Evolutionary conservation across 1,140 invertebrate species (phyloP).

Genomic region (Pachypeltis micranthus): DNA sequence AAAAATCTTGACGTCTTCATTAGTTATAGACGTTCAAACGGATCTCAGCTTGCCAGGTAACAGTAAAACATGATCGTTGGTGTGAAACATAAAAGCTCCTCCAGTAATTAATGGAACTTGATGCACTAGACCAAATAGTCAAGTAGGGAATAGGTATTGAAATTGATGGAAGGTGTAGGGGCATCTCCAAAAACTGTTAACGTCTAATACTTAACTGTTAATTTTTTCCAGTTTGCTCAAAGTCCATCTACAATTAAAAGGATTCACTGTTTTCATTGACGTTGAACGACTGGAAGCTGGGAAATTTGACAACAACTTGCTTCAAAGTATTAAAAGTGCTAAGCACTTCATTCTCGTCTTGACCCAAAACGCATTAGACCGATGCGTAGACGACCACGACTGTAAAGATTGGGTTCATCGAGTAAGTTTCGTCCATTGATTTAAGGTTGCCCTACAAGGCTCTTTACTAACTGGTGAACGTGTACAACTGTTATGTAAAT

Average conservation of each 20-base stretch:
- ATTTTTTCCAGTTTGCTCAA: constrained; percentile 59
- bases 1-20: constrained; percentile 95
- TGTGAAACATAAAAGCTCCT: too few species aligned
- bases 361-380: constrained; percentile 85
- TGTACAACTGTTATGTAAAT: too few species aligned
- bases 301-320: constrained; percentile 95
- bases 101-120: too few species aligned
- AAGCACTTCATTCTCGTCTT: constrained; percentile 94
- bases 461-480: too few species aligned
- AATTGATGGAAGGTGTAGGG: neutral
- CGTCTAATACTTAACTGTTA: too few species aligned
- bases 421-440: constrained; percentile 43
- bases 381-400: constrained; percentile 83
- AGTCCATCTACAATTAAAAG: constrained; percentile 88
- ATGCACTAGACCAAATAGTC: too few species aligned
- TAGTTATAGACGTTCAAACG: constrained; percentile 93
- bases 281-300: constrained; percentile 90
- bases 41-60: constrained; percentile 90
- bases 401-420: constrained; percentile 98
- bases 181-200: too few species aligned
- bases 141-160: too few species aligned
- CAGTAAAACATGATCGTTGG: too few species aligned
- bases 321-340: constrained; percentile 92
- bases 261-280: constrained; percentile 91
- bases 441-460: neutral